Conservation (phyloP, 2,113 vertebrate species). For the Colinus virginianus region DNA sequence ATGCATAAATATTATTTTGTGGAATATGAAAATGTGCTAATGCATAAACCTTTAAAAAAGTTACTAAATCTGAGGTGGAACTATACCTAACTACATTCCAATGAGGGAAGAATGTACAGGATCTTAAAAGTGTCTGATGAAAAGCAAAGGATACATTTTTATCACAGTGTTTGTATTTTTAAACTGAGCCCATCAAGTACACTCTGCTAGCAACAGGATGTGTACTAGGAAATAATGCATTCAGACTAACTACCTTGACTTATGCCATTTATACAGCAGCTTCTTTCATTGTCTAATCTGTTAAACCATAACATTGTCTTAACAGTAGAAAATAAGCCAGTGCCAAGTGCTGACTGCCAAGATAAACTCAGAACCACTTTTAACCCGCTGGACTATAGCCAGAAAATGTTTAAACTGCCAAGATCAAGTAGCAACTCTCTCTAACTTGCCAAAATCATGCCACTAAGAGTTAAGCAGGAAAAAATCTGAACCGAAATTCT, state of each 20-base stretch:
- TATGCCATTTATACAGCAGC: slow-evolving; percentile 3
- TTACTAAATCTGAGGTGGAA: not conserved
- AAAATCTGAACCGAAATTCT: not conserved
- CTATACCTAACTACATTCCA: not conserved
- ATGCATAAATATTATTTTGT: slow-evolving; percentile 23
- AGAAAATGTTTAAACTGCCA: slow-evolving; percentile 43
- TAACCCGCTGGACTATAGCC: slow-evolving; percentile 33
- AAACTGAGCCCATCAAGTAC: not conserved
- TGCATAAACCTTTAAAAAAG: not conserved
- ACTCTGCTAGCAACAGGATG: not conserved
- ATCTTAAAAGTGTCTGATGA: not conserved
- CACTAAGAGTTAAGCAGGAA: not conserved
- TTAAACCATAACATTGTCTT: slow-evolving; percentile 11
- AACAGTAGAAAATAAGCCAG: slow-evolving; percentile 44
- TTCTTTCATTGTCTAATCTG: slow-evolving; percentile 25
- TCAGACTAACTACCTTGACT: not conserved
- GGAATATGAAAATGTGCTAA: slow-evolving; percentile 7
- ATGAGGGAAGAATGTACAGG: not conserved
- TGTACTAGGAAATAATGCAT: not conserved
- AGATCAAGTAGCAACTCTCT: not conserved
- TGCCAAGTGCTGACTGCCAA: slow-evolving; percentile 2
- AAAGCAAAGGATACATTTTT: not conserved
- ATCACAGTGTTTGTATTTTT: not conserved
- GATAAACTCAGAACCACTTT: slow-evolving; percentile 28
- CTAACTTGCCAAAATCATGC: slow-evolving; percentile 34